Conservation (phyloP, 2,797 vertebrate species). For the Sciurus vulgaris region DNA sequence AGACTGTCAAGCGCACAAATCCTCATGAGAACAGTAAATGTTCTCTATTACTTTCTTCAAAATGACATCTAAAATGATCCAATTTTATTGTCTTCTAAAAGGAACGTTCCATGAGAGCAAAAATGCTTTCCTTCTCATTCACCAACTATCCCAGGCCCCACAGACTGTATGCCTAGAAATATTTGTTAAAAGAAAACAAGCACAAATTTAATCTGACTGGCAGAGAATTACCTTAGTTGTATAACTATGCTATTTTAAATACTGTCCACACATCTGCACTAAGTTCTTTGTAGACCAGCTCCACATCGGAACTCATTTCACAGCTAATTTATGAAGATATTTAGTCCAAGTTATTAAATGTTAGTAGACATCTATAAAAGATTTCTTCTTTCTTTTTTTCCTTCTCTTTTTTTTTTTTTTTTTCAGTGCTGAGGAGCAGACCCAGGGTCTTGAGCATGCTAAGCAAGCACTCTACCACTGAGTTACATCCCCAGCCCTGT, state of each 20-base stretch:
- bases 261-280: not conserved
- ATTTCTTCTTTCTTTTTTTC: not conserved
- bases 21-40: not conserved
- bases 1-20: not conserved
- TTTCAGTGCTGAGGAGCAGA: not conserved
- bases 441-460: not conserved
- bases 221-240: not conserved
- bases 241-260: not conserved
- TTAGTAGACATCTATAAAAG: not conserved
- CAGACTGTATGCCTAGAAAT: not conserved
- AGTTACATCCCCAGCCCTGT: not conserved
- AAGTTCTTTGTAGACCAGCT: not conserved
- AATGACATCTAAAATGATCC: not conserved
- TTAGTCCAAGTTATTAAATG: conserved; percentile 26
- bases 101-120: conserved; percentile 7
- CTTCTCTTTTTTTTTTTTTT: no score
- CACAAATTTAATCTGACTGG: not conserved
- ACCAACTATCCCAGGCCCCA: not conserved
- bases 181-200: conserved; percentile 17
- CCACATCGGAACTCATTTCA: not conserved
- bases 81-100: conserved; percentile 9
- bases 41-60: not conserved
- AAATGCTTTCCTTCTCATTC: not conserved
- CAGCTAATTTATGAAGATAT: conserved; percentile 5
- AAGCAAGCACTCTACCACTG: not conserved